Conservation (phyloP, 2,113 vertebrate genomes). For the Cisticola juncidis region DNA sequence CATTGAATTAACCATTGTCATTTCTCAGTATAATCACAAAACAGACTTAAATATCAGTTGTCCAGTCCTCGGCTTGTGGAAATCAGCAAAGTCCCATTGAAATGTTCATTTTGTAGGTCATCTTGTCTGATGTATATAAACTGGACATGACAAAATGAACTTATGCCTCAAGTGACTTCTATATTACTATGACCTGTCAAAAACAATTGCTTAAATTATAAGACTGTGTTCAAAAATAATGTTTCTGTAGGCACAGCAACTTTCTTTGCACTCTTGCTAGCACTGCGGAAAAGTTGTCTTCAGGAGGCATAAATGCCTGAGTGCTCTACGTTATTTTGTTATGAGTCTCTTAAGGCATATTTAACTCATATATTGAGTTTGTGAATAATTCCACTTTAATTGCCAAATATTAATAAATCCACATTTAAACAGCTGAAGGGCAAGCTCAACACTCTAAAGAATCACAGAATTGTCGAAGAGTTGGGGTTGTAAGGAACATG, state of each 20-base stretch:
- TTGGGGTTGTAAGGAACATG: not conserved
- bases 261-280: not conserved
- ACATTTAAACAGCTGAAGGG: not conserved
- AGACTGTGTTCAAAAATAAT: not conserved
- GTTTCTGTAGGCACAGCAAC: constrained; percentile 10
- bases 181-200: constrained; percentile 13
- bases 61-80: not conserved
- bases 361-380: not conserved
- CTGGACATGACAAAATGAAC: constrained; percentile 29
- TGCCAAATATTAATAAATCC: not conserved
- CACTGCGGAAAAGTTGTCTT: not conserved
- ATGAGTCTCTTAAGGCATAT: not conserved
- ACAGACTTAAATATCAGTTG: not conserved
- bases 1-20: not conserved
- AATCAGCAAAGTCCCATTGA: not conserved
- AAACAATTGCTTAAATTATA: constrained; percentile 1
- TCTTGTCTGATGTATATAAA: not conserved
- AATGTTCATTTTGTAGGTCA: not conserved
- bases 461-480: not conserved
- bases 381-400: not conserved
- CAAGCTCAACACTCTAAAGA: not conserved
- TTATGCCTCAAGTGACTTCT: constrained; percentile 2
- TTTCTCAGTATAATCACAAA: not conserved
- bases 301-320: not conserved
- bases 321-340: not conserved